phyloP scores from a whole-genome alignment of 2,797 vertebrate species.

The Enoplosus armatus region DNA sequence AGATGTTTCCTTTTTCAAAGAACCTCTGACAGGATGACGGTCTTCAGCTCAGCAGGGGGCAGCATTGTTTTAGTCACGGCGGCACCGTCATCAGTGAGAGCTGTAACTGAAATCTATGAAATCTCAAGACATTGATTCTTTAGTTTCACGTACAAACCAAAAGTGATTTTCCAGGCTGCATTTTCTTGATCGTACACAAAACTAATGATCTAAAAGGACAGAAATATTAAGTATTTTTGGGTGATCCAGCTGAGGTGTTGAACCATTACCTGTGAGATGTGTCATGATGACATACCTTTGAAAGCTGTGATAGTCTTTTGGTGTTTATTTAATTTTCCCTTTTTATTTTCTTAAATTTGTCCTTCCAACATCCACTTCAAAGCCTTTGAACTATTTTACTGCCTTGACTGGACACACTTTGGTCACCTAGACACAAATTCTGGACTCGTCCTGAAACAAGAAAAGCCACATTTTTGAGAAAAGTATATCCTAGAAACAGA shows the following conservation, averaged over 20 bases:
- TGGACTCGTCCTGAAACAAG: neutral
- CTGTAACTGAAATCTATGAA: neutral
- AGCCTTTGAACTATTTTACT: neutral
- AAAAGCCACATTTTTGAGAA: neutral
- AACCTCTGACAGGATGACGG: neutral
- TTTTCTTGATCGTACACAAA: neutral
- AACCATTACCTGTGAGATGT: neutral
- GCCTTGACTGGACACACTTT: neutral
- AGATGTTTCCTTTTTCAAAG: neutral
- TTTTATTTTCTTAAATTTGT: neutral
- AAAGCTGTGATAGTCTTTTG: neutral
- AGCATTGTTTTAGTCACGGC: constrained; percentile 36
- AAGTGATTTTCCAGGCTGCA: neutral
- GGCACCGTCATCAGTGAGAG: neutral
- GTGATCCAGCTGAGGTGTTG: neutral
- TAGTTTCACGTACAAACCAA: neutral
- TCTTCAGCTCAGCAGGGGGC: constrained; percentile 64
- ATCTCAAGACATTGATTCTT: neutral
- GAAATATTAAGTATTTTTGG: neutral
- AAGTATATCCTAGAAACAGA: neutral
- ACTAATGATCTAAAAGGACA: neutral
- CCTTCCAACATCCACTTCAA: neutral
- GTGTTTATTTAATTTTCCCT: neutral
- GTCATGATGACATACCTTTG: no score
- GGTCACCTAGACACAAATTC: neutral